These are phyloP conservation scores for Puntigrus tetrazona DNA, from an alignment of 2,113 vertebrate genomes.

Conservation along the genomic window DNA sequence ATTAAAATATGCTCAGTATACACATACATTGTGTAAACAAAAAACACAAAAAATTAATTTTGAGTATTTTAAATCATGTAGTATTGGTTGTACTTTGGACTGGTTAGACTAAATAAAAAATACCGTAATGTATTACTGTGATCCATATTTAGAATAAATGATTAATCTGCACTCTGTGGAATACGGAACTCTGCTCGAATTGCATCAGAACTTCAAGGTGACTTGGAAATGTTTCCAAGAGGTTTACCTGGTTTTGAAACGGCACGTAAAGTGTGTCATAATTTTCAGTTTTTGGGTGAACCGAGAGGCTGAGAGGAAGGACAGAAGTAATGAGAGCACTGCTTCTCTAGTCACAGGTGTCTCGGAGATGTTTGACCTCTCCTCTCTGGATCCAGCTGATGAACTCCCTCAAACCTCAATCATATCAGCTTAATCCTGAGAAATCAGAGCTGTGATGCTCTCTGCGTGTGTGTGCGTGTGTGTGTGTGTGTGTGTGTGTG, in stretches of 20 bases:
- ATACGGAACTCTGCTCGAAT: background rate
- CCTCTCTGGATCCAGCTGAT: background rate
- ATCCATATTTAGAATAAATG: background rate
- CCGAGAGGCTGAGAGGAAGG: background rate
- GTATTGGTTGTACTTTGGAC: background rate
- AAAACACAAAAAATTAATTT: too few species aligned
- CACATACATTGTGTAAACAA: too few species aligned
- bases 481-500: constrained; percentile 33
- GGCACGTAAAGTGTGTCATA: background rate
- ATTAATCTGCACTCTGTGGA: too few species aligned
- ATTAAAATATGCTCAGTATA: too few species aligned
- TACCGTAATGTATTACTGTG: background rate
- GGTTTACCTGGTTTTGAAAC: background rate
- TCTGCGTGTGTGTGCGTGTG: background rate
- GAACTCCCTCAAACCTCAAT: background rate
- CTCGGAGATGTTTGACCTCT: background rate
- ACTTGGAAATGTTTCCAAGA: background rate
- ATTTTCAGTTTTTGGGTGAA: background rate
- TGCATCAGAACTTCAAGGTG: background rate
- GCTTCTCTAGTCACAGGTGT: background rate
- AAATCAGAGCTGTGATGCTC: background rate
- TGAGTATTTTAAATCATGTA: background rate
- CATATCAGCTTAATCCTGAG: background rate
- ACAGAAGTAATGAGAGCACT: background rate
- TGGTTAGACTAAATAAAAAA: background rate